Evolutionary conservation across 2,113 vertebrate species (phyloP).

Genomic region (Oncorhynchus clarkii): DNA sequence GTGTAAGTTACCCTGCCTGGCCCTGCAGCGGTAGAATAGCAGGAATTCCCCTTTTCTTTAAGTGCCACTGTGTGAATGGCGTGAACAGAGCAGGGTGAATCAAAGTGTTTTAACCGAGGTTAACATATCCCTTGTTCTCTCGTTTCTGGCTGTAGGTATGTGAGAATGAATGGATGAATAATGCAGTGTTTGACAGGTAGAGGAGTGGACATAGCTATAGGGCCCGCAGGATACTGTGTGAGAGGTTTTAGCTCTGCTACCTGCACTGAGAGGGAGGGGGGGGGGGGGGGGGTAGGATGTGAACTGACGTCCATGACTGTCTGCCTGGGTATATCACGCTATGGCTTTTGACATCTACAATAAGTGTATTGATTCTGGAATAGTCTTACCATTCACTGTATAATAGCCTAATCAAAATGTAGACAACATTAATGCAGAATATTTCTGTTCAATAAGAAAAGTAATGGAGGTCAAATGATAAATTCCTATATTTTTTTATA

Average conservation of each 20-base stretch:
- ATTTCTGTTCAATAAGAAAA: no score
- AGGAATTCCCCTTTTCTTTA: constrained; percentile 60
- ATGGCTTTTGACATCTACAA: constrained; percentile 6
- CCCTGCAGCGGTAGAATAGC: constrained; percentile 48
- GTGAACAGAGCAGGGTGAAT: constrained; percentile 14
- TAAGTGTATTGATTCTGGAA: neutral
- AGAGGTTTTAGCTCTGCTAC: constrained; percentile 24
- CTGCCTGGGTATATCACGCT: no score
- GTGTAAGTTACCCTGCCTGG: constrained; percentile 17
- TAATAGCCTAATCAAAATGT: no score
- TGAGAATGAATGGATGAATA: constrained; percentile 39
- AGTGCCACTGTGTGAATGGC: constrained; percentile 47
- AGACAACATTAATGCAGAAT: no score
- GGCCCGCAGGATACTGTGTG: constrained; percentile 20
- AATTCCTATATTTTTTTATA: no score
- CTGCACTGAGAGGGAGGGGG: constrained; percentile 12
- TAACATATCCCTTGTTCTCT: constrained; percentile 35
- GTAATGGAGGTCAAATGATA: no score
- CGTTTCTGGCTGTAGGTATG: constrained; percentile 8
- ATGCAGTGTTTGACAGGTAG: constrained; percentile 38
- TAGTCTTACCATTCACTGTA: no score
- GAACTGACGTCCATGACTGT: neutral
- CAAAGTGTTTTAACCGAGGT: constrained; percentile 25
- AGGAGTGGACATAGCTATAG: constrained; percentile 29
- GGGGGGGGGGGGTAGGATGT: neutral